phyloP scores from a whole-genome alignment of 2,888 invertebrate species.

The Emmelina monodactyla region DNA sequence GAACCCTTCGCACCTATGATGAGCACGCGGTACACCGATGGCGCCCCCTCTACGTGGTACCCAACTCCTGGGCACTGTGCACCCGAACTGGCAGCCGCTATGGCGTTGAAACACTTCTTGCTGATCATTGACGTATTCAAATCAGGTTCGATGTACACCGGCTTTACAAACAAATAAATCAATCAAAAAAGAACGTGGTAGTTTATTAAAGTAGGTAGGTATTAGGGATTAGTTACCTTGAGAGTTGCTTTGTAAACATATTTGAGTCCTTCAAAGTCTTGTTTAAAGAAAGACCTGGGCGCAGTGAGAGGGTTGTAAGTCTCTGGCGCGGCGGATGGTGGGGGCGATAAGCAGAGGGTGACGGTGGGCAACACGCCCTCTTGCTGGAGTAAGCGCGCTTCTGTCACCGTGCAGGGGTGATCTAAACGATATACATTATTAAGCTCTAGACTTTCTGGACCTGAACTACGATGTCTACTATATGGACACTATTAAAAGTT shows the following conservation, averaged over 20 bases:
- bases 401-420: conserved; percentile 50
- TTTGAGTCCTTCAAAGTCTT: conserved; percentile 48
- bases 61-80: conserved; percentile 37
- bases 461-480: no score
- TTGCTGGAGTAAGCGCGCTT: conserved; percentile 49
- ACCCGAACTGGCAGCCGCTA: conserved; percentile 34
- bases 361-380: conserved; percentile 48
- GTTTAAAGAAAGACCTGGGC: conserved; percentile 34
- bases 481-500: no score
- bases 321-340: conserved; percentile 26
- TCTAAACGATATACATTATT: no score
- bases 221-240: no score
- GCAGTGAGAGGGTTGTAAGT: conserved; percentile 27
- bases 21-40: conserved; percentile 64
- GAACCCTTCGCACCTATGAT: conserved; percentile 69
- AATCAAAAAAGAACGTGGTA: no score
- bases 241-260: conserved; percentile 41
- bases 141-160: conserved; percentile 29
- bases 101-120: conserved; percentile 39
- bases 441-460: background rate
- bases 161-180: no score
- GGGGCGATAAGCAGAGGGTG: conserved; percentile 32
- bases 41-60: conserved; percentile 41
- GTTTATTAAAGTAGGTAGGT: no score
- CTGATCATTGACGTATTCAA: conserved; percentile 27